Percentiles rank a stretch among this genome's conserved stretches.
These are phyloP conservation scores for Agelas oroides DNA, from an alignment of 37 sponge, comb jelly and placozoan genomes.

Conservation along the genomic window DNA sequence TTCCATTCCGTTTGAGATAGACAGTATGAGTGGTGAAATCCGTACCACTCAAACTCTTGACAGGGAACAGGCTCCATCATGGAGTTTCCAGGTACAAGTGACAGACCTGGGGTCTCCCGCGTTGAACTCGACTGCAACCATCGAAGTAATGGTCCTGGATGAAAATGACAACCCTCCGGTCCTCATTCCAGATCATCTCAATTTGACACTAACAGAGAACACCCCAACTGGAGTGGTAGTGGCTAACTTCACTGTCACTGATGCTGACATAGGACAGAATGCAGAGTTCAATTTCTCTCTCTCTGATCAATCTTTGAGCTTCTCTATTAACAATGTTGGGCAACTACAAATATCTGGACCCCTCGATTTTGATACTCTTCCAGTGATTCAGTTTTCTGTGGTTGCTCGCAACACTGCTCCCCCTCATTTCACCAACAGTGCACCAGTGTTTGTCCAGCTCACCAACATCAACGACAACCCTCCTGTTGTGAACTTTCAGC, in stretches of 20 bases:
- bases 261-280: slow-evolving; percentile 48
- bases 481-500: slow-evolving; percentile 58
- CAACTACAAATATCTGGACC: slow-evolving; percentile 25
- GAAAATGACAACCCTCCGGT: slow-evolving; percentile 58
- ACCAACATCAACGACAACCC: slow-evolving; percentile 78
- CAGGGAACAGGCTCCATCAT: slow-evolving; percentile 17
- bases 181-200: slow-evolving; percentile 7
- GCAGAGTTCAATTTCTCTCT: slow-evolving; percentile 32
- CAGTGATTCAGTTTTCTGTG: slow-evolving; percentile 29
- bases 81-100: slow-evolving; percentile 22
- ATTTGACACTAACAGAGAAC: slow-evolving; percentile 27
- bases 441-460: slow-evolving; percentile 38
- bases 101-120: slow-evolving; percentile 27
- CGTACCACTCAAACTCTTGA: slow-evolving; percentile 20
- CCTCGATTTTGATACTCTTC: slow-evolving; percentile 70
- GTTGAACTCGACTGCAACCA: neutral
- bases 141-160: slow-evolving; percentile 20
- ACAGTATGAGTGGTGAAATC: slow-evolving; percentile 40
- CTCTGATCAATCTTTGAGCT: slow-evolving; percentile 12
- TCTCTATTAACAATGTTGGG: slow-evolving; percentile 34
- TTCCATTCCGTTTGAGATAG: slow-evolving; percentile 8
- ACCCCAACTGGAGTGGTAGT: slow-evolving; percentile 17
- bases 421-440: slow-evolving; percentile 37
- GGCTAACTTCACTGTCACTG: slow-evolving; percentile 46
- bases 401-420: slow-evolving; percentile 40